Conservation (phyloP, 2,113 vertebrate genomes). For the Engystomops pustulosus region DNA sequence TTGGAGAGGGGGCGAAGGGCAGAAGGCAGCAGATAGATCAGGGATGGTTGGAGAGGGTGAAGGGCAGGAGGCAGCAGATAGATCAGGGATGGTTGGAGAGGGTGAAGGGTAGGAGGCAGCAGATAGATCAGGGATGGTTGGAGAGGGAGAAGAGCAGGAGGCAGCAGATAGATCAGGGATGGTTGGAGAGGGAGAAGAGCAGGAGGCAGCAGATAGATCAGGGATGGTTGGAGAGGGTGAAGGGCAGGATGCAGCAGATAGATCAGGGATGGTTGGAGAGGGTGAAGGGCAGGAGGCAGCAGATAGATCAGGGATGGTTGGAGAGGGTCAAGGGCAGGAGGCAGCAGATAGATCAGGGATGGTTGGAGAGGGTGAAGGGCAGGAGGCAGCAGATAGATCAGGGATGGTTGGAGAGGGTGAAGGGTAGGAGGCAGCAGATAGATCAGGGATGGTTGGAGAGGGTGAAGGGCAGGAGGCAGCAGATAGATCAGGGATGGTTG, state of each 20-base stretch:
- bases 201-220: too few species aligned
- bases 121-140: background rate
- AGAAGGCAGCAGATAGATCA: background rate
- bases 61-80: background rate
- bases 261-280: too few species aligned
- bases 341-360: background rate
- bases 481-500: too few species aligned
- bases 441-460: background rate
- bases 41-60: background rate
- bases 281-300: background rate
- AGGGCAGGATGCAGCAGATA: too few species aligned
- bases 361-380: background rate
- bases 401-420: background rate
- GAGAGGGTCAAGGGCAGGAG: background rate
- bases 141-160: background rate
- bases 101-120: background rate
- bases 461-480: too few species aligned
- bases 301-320: background rate
- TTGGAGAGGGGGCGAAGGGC: background rate
- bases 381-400: background rate
- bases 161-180: background rate
- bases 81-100: background rate
- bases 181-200: too few species aligned
- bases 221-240: too few species aligned
- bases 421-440: background rate